Conservation (phyloP, 2,113 vertebrate species). For the Climacteris rufus region DNA sequence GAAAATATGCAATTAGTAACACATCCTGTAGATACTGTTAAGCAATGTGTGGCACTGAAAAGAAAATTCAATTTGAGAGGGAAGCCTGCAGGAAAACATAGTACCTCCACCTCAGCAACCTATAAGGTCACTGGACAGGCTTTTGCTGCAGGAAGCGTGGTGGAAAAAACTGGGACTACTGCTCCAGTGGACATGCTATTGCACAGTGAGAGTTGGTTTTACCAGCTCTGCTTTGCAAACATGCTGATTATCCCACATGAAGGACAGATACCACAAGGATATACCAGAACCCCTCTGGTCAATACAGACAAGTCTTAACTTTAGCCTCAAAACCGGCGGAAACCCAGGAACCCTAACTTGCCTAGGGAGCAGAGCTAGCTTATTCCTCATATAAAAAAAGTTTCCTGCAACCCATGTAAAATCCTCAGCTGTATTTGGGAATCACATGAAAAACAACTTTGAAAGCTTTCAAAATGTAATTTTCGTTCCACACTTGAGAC, state of each 20-base stretch:
- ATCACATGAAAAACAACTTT: rapidly evolving
- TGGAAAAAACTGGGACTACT: not conserved
- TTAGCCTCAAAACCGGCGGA: not conserved
- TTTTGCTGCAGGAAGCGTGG: not conserved
- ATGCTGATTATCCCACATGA: not conserved
- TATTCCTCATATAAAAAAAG: not conserved
- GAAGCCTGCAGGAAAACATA: not conserved
- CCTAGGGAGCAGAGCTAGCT: not conserved
- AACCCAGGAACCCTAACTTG: not conserved
- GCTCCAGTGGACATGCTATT: not conserved
- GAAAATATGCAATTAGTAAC: constrained; percentile 25
- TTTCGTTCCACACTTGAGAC: not conserved
- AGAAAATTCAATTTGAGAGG: not conserved
- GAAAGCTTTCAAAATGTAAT: not conserved
- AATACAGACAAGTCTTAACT: not conserved
- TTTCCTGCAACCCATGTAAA: not conserved
- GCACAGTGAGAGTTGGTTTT: not conserved
- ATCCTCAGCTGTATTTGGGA: not conserved
- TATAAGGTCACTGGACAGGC: not conserved
- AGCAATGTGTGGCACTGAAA: not conserved
- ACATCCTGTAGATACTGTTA: not conserved
- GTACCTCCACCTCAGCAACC: not conserved
- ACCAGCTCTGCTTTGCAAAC: not conserved
- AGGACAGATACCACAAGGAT: rapidly evolving
- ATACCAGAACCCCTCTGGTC: not conserved